Conservation (phyloP, 2,113 vertebrate genomes). For the Zosterops japonicus region DNA sequence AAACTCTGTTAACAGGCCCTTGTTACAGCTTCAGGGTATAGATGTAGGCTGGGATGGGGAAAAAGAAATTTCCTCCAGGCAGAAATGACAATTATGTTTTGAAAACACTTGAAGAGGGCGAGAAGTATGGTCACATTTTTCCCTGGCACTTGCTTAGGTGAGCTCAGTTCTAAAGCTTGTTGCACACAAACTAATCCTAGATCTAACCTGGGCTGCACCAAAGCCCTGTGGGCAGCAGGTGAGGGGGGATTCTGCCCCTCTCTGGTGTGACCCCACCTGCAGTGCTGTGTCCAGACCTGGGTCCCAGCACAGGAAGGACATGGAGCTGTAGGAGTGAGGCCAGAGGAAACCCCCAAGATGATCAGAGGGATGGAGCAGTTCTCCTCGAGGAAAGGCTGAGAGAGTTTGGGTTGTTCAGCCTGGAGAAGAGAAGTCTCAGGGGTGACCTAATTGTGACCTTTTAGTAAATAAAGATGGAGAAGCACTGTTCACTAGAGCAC, state of each 20-base stretch:
- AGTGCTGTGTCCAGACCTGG: neutral
- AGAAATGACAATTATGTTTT: neutral
- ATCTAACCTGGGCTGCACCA: neutral
- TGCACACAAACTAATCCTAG: neutral
- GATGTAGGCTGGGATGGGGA: neutral
- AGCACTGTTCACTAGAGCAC: fast-evolving
- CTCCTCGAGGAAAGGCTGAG: fast-evolving
- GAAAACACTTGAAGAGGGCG: neutral
- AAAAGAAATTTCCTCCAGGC: neutral
- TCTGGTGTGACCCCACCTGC: neutral
- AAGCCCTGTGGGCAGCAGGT: neutral
- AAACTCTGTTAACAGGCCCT: neutral
- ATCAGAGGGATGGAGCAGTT: neutral
- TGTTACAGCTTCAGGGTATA: neutral
- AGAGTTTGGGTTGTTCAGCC: fast-evolving
- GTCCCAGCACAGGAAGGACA: neutral
- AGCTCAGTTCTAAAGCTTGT: neutral
- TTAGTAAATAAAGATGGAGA: neutral
- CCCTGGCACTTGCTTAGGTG: neutral
- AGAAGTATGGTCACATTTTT: neutral
- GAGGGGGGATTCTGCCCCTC: neutral
- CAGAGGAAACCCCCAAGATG: neutral
- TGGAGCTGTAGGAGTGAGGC: neutral
- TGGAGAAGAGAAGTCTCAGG: neutral
- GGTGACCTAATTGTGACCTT: fast-evolving